Percentiles rank a stretch among this genome's conserved stretches.
These are phyloP conservation scores for Bovichtus diacanthus DNA, from an alignment of 2,797 vertebrate genomes.

Conservation along the genomic window DNA sequence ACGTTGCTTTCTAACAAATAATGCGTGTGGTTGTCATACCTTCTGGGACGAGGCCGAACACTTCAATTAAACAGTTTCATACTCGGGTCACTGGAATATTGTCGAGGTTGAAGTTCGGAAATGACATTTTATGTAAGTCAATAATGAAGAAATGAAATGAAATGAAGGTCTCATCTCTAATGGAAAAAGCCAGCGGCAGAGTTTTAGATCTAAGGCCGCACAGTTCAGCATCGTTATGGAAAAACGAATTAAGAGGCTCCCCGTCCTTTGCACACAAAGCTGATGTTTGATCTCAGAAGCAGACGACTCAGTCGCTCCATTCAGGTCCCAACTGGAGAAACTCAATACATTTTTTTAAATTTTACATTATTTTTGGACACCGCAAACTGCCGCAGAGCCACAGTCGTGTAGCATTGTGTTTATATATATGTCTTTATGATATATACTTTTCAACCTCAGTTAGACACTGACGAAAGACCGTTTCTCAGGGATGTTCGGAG, in stretches of 20 bases:
- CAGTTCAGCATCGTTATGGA: not conserved
- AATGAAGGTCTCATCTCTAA: not conserved
- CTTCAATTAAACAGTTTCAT: too few relatives aligned
- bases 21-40: not conserved
- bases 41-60: conserved; percentile 7
- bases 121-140: too few relatives aligned
- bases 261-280: not conserved
- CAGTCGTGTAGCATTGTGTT: not conserved
- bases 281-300: not conserved
- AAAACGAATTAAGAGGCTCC: not conserved
- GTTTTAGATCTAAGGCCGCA: conserved; percentile 4
- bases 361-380: not conserved
- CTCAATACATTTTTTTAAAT: not conserved
- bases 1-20: not conserved
- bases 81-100: not conserved
- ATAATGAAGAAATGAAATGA: too few relatives aligned
- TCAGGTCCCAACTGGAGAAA: not conserved
- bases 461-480: not conserved
- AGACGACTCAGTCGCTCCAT: not conserved
- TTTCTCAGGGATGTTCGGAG: too few relatives aligned
- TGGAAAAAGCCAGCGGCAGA: not conserved
- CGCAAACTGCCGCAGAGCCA: not conserved
- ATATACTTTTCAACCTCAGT: not conserved
- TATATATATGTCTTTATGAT: not conserved
- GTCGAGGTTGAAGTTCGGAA: not conserved